phyloP scores from a whole-genome alignment of 2,113 vertebrate species.

The Clarias macrocephalus region DNA sequence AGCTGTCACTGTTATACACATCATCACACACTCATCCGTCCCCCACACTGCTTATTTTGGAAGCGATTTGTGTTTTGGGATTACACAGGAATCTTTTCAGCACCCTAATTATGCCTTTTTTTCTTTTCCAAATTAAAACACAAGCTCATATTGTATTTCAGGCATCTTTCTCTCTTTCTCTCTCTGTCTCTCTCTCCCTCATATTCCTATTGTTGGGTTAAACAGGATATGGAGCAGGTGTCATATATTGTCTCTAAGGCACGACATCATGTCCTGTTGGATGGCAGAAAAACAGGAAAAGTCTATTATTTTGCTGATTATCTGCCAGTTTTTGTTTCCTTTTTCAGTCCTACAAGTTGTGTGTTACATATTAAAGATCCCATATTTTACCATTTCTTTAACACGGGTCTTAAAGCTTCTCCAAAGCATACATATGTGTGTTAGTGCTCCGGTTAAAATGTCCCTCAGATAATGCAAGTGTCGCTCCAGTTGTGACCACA shows the following conservation, averaged over 20 bases:
- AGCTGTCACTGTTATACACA: neutral
- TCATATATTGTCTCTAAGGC: neutral
- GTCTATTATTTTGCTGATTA: neutral
- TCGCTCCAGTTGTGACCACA: no score
- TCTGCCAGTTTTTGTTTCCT: neutral
- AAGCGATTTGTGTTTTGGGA: neutral
- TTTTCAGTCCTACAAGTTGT: neutral
- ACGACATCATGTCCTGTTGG: slow-evolving; percentile 23
- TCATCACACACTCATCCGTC: neutral
- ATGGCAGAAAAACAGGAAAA: slow-evolving; percentile 29
- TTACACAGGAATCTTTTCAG: neutral
- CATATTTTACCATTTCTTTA: no score
- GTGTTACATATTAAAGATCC: neutral
- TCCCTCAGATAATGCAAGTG: no score
- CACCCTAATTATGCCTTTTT: neutral
- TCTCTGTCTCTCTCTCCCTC: neutral
- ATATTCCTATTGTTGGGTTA: neutral
- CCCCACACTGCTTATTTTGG: neutral
- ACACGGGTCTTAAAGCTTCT: no score
- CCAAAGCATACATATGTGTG: no score
- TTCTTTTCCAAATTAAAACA: neutral
- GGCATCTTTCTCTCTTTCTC: neutral
- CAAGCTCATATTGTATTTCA: neutral
- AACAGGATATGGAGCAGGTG: neutral
- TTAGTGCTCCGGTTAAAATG: no score